Base-by-base conservation (phyloP, 1,140 invertebrate genomes). In the Panagrolaimus sp. region DNA sequence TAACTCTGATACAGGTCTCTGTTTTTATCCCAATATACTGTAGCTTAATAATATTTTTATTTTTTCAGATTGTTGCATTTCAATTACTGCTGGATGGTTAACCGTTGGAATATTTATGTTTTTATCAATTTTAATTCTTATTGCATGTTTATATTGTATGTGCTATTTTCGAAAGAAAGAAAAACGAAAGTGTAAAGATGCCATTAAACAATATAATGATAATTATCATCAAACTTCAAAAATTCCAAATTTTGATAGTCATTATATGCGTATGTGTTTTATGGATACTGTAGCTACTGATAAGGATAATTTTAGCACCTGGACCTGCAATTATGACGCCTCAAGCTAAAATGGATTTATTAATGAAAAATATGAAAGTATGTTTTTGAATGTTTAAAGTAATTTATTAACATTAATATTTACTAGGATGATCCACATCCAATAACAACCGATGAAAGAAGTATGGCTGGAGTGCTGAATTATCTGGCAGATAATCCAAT, bases 361-460 rank as follows among this genome's bases (percentile, higher is more conserved):
- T 57, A 9, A 25, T 57, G n/a, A 57, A 57, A 20, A 57, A 57
- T 16, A 57, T 57, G 51, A 20, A 57, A 27, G 51, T 57, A 20
- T 9, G 14, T 9, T 23, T 48, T n/a, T n/a, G n/a, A 48, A 48
- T 4, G 2, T 38, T 38, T 38, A 7, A 2, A 4, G 2, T 38
- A 4, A 4, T 7, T 38, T 4, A 38, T 38, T 4, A 38, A 38
- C 31, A 11, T 57, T 13, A 1, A 1, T 14, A 1, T 25, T 57
- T 57, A 20, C 51, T n/a, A 57, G 51, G 27, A 57, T 27, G 20
- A 57, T 25, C 51, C 51, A 16, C 20, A 20, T 27, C 51, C 51
- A 23, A 57, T 57, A 20, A 57, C 51, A 23, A 57, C 51, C 51
- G 51, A 57, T 23, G 51, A 57, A 57, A 57, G 20, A 20, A 20